A percentile compares a stretch with the other conserved stretches of the same genome.
Evolutionary conservation across 2,797 vertebrate species (phyloP).

Genomic region (Potorous gilbertii): DNA sequence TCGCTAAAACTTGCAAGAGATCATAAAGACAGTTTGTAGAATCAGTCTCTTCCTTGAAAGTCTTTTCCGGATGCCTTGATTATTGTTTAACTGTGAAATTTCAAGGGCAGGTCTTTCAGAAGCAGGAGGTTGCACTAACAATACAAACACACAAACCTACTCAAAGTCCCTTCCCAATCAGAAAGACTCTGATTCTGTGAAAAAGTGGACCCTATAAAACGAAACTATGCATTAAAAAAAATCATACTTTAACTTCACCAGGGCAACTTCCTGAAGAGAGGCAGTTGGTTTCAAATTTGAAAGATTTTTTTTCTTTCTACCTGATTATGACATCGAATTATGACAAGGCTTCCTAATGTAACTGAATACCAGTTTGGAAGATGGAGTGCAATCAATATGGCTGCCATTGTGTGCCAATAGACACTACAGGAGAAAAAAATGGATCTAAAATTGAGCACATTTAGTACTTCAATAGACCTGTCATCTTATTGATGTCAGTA

Average conservation of each 20-base stretch:
- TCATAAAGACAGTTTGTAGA: neutral
- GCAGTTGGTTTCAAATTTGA: neutral
- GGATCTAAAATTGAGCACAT: neutral
- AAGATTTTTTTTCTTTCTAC: neutral
- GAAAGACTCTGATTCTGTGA: neutral
- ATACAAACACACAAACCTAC: neutral
- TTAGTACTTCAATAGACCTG: neutral
- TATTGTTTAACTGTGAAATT: neutral
- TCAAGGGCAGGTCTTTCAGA: neutral
- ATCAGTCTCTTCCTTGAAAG: neutral
- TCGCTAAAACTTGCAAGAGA: neutral
- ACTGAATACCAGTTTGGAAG: neutral
- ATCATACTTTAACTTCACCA: neutral
- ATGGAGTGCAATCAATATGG: neutral
- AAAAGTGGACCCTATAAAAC: neutral
- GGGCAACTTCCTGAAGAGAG: neutral
- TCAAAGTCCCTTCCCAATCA: neutral
- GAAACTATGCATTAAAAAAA: neutral
- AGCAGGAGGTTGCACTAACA: neutral
- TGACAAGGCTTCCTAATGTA: neutral
- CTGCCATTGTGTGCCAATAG: neutral
- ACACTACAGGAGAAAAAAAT: neutral
- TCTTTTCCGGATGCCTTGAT: neutral
- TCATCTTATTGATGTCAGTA: neutral
- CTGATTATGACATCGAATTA: neutral